Evolutionary conservation across 2,888 invertebrate species (phyloP), one percentile per base, ranked within the genome.

Genomic region (Metallyticus violacea): DNA sequence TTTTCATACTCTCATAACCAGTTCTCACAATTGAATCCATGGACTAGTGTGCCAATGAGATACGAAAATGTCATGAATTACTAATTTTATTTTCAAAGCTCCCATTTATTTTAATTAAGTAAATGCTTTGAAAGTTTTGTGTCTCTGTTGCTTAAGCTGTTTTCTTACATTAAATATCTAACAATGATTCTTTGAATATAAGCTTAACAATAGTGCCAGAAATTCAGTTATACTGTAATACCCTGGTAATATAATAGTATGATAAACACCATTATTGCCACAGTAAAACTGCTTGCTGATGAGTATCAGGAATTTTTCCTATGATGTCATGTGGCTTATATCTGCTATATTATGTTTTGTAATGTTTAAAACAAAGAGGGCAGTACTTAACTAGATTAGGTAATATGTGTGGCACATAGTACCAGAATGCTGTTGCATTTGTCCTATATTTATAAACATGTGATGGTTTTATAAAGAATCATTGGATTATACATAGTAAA

Each of bases 41-140:
- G 77, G 83, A 28, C 83, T 26, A 83, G 29, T 77, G 27, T 28
- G 22, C 83, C 83, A 27, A 83, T 83, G 77, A 83, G 25, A 5
- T 83, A 83, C 7, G 83, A 83, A 25, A 83, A 83, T 29, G 77
- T 83, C 25, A n/a, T 83, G 4, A 83, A 83, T 77, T 83, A 83
- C 25, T 83, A 83, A 27, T 3, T 15, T 9, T 4, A 62, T 15
- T 22, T 15, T 62, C 40, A 62, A 62, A 62, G 15, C 40, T 62
- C 40, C 40, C 40, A 15, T 62, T 2, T 2, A 15, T 62, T 62
- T 62, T 62, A 62, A 62, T 62, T 62, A 15, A 15, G 6, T 15
- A 22, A 62, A 15, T 62, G 40, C 40, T 62, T 62, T 62, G 15
- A 62, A 4, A 62, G 40, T 62, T 62, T 62, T 62, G 40, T 62